Evolutionary conservation across 2,113 vertebrate genomes (phyloP).

Genomic region (Poeciliopsis occidentalis): DNA sequence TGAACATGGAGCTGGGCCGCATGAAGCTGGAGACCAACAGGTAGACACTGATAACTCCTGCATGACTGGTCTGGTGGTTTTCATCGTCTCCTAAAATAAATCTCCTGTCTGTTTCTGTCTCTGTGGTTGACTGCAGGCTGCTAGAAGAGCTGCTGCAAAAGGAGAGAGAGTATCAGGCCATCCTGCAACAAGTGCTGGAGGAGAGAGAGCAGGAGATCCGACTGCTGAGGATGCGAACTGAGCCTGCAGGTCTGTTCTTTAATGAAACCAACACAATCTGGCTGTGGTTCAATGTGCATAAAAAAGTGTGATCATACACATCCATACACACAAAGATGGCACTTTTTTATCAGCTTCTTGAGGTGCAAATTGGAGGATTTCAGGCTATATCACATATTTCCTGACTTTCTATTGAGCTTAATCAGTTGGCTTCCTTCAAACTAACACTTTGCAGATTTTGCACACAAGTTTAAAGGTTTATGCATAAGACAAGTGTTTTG

Average conservation of each 20-base stretch:
- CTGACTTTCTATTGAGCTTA: neutral
- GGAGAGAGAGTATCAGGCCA: constrained; percentile 92
- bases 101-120: neutral
- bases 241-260: constrained; percentile 82
- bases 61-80: neutral
- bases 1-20: constrained; percentile 90
- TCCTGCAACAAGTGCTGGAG: constrained; percentile 93
- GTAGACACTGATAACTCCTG: constrained; percentile 60
- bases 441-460: neutral
- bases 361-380: neutral
- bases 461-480: neutral
- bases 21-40: constrained; percentile 96
- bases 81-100: neutral
- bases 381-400: neutral
- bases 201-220: constrained; percentile 94
- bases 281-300: neutral
- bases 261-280: neutral
- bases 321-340: neutral
- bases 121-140: constrained; percentile 77
- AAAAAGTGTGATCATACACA: neutral
- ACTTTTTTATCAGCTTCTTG: neutral
- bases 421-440: neutral
- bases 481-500: too few species aligned
- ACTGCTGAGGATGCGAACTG: constrained; percentile 86
- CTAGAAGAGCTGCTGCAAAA: constrained; percentile 92